Evolutionary conservation across 2,888 invertebrate genomes (phyloP).

Genomic region (Tolmerus cingulatus): DNA sequence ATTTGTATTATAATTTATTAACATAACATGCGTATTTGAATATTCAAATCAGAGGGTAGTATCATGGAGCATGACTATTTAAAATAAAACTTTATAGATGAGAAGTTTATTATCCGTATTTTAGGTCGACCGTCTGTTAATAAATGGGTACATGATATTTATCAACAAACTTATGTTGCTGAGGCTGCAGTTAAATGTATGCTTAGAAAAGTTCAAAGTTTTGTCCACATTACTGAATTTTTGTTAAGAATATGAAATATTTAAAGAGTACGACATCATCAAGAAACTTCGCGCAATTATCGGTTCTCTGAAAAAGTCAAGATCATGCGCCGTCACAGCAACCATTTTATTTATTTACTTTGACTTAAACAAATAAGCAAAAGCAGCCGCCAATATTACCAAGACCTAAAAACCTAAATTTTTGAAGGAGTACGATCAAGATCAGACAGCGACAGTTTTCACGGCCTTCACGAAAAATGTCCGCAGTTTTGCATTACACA

Average conservation of each 20-base stretch:
- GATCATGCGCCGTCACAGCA: neutral
- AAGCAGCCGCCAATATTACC: slow-evolving; percentile 2
- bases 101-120: too few species aligned
- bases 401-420: slow-evolving; percentile 44
- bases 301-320: neutral
- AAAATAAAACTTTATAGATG: too few species aligned
- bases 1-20: too few species aligned
- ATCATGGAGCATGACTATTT: too few species aligned
- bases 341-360: neutral
- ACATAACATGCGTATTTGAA: too few species aligned
- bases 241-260: neutral
- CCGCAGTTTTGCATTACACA: neutral
- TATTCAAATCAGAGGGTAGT: too few species aligned
- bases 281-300: neutral
- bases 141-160: too few species aligned
- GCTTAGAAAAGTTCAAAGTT: too few species aligned
- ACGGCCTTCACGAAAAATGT: neutral
- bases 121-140: too few species aligned
- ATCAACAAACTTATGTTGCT: too few species aligned
- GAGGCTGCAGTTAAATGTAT: too few species aligned
- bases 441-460: slow-evolving; percentile 35
- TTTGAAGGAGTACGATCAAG: slow-evolving; percentile 42
- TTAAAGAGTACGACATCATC: neutral
- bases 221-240: neutral
- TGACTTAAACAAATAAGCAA: slow-evolving; percentile 8